phyloP scores from a whole-genome alignment of 2,797 vertebrate species.

The Sebastes jordani region DNA sequence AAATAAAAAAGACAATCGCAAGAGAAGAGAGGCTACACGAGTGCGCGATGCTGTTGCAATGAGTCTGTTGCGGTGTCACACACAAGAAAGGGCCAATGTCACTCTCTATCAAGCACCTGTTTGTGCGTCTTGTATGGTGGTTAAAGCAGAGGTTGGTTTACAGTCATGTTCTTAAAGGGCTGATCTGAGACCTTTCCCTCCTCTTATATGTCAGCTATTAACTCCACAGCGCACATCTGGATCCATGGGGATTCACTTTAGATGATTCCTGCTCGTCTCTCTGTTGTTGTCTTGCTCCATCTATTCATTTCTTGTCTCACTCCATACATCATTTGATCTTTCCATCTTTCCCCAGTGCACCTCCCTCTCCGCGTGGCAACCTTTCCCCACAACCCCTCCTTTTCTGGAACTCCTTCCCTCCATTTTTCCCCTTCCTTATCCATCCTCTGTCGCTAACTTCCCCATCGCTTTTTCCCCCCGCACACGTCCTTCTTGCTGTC shows the following conservation, averaged over 20 bases:
- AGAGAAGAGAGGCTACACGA: neutral
- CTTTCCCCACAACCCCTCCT: neutral
- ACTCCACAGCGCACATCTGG: slow-evolving; percentile 8
- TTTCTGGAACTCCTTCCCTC: slow-evolving; percentile 7
- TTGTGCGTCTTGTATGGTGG: slow-evolving; percentile 2
- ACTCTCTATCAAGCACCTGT: slow-evolving; percentile 25
- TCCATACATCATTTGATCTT: slow-evolving; percentile 33
- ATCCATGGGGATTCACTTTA: slow-evolving; percentile 29
- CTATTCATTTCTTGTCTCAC: slow-evolving; percentile 32
- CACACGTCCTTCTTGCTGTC: slow-evolving; percentile 50
- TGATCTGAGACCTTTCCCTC: slow-evolving; percentile 38
- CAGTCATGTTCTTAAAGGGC: slow-evolving; percentile 13
- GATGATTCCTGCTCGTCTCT: slow-evolving; percentile 23
- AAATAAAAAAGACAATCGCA: slow-evolving; percentile 65
- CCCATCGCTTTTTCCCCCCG: slow-evolving; percentile 13
- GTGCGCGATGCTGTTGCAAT: slow-evolving; percentile 38
- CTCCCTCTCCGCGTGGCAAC: slow-evolving; percentile 3
- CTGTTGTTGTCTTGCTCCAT: slow-evolving; percentile 24
- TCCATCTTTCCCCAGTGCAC: neutral
- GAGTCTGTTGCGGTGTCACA: slow-evolving; percentile 9
- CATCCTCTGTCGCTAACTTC: slow-evolving; percentile 23
- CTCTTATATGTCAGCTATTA: slow-evolving; percentile 55
- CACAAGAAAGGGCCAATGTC: slow-evolving; percentile 14
- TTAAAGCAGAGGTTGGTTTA: slow-evolving; percentile 20
- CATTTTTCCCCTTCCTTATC: slow-evolving; percentile 18